Evolutionary conservation across 2,113 vertebrate genomes (phyloP).

Genomic region (Carassius auratus): DNA sequence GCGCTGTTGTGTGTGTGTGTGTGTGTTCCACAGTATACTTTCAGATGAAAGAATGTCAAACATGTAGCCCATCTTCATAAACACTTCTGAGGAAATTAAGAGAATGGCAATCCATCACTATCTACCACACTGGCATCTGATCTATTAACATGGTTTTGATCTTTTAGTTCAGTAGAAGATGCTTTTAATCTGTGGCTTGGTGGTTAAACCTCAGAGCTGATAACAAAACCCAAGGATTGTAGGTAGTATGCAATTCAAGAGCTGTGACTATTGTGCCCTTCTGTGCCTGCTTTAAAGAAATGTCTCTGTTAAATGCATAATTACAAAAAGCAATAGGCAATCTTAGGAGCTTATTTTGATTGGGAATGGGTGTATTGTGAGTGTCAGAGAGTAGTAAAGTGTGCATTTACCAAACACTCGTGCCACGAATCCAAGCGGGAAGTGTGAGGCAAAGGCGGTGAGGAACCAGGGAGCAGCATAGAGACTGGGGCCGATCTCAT

Average conservation of each 20-base stretch:
- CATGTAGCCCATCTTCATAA: not conserved
- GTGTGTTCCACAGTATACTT: not conserved
- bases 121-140: not conserved
- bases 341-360: not conserved
- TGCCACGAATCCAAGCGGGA: constrained; percentile 93
- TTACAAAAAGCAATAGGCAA: not conserved
- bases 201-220: not conserved
- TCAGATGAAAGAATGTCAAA: not conserved
- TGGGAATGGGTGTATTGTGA: not conserved
- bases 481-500: constrained; percentile 95
- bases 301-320: not conserved
- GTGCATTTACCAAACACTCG: constrained; percentile 87
- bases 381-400: not conserved
- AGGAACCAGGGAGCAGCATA: constrained; percentile 99
- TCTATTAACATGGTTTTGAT: not conserved
- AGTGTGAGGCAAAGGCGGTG: constrained; percentile 94
- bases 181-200: not conserved
- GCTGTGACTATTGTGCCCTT: not conserved
- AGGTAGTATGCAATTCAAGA: not conserved
- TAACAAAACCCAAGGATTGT: not conserved
- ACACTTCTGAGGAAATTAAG: constrained; percentile 6
- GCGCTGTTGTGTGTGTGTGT: not conserved
- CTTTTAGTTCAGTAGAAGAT: not conserved
- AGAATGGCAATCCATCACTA: not conserved
- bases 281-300: not conserved